A percentile compares a stretch with the other conserved stretches of the same genome.
phyloP scores from a whole-genome alignment of 2,888 invertebrate species.

The Morpho helenor region DNA sequence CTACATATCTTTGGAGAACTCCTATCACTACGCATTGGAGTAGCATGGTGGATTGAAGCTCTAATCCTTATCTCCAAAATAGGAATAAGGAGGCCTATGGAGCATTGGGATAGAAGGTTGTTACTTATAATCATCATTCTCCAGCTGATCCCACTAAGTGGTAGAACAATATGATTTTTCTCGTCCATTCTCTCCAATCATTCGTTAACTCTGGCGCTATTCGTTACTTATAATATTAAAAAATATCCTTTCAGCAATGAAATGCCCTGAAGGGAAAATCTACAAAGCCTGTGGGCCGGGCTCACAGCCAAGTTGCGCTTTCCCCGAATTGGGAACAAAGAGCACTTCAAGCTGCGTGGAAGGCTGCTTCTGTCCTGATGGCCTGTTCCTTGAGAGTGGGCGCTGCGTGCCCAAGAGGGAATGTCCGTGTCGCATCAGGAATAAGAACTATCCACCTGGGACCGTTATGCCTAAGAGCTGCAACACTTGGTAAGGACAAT shows the following conservation, averaged over 20 bases:
- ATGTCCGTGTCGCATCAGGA: conserved; percentile 90
- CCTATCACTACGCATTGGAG: too few species aligned
- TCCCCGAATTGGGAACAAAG: conserved; percentile 45
- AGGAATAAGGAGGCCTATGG: too few species aligned
- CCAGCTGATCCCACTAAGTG: too few species aligned
- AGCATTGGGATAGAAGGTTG: too few species aligned
- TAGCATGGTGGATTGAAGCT: too few species aligned
- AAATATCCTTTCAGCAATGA: conserved; percentile 80
- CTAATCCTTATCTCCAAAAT: too few species aligned
- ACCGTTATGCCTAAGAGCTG: conserved; percentile 87
- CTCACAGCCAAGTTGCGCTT: conserved; percentile 85
- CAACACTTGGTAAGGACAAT: conserved; percentile 85
- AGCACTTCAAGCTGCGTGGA: conserved; percentile 84
- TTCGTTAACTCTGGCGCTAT: background rate
- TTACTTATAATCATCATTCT: too few species aligned
- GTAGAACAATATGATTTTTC: too few species aligned
- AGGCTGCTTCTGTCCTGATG: conserved; percentile 93
- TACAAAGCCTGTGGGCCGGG: conserved; percentile 89
- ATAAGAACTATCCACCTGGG: conserved; percentile 85
- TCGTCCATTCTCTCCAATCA: too few species aligned
- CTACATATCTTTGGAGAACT: too few species aligned
- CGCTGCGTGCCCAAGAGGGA: conserved; percentile 84
- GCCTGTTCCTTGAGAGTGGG: conserved; percentile 86
- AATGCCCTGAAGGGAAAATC: conserved; percentile 85
- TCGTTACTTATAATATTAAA: background rate